Evolutionary conservation across 2,113 vertebrate species (phyloP).

Genomic region (Colinus virginianus): DNA sequence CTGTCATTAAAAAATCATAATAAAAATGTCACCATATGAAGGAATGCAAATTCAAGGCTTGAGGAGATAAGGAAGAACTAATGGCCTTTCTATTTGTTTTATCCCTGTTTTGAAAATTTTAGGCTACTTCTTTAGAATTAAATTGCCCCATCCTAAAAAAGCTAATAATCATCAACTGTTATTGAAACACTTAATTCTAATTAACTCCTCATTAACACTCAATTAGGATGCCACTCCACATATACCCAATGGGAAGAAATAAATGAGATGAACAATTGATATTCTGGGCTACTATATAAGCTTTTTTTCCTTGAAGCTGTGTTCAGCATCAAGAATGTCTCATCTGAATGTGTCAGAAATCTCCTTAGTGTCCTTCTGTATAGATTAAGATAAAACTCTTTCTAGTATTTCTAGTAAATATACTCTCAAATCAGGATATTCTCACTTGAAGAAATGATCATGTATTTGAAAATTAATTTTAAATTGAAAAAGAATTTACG

Average conservation of each 20-base stretch:
- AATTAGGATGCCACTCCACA: constrained; percentile 47
- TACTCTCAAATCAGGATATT: not conserved
- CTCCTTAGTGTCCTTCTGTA: not conserved
- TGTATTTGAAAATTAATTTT: not conserved
- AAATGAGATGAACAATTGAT: constrained; percentile 43
- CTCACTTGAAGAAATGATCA: not conserved
- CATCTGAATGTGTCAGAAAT: not conserved
- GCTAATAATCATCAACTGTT: constrained; percentile 44
- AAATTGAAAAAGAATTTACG: not conserved
- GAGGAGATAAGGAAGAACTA: constrained; percentile 12
- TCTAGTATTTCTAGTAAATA: not conserved
- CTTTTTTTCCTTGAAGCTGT: not conserved
- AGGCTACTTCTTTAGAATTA: constrained; percentile 34
- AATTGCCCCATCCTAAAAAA: constrained; percentile 41
- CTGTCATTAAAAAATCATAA: not conserved
- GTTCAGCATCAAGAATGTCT: not conserved
- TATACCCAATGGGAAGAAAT: constrained; percentile 55
- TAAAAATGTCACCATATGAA: constrained; percentile 9
- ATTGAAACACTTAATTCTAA: constrained; percentile 58
- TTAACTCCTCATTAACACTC: constrained; percentile 63
- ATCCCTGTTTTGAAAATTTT: constrained; percentile 6
- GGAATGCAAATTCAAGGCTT: constrained; percentile 11
- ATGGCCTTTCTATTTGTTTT: not conserved
- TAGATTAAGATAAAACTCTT: not conserved
- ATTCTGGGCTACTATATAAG: constrained; percentile 8